Base-by-base conservation (phyloP, 2,797 vertebrate genomes). In the Notolabrus celidotus region DNA sequence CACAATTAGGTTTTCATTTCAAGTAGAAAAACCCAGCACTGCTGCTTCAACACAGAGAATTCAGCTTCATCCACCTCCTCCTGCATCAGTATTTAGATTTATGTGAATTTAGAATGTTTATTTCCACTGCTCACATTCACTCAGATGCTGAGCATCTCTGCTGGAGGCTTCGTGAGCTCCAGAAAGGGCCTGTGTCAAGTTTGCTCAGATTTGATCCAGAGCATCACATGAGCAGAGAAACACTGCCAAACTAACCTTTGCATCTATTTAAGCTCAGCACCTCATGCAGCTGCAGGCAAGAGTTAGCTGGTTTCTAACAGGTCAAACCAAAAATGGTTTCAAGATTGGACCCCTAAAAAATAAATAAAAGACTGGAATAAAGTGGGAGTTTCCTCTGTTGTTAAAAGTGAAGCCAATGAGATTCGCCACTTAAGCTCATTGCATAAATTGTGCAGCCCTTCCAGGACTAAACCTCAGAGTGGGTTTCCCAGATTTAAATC, bases 31-130 rank as follows among this genome's bases (percentile, higher is more conserved):
- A 53, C 23, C 33, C 41, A 22, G 38, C 41, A 5, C 29, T 46
- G 29, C 60, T 27, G 50, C 46, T 23, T 17, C 42, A 31, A 27
- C 23, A 29, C 3, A 11, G 22, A 23, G 60, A 22, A 20, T 45
- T 12, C 15, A 4, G 46, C 67, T 34, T 50, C 64, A 45, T 20
- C 76, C 53, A 20, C 55, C 42, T 71, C 39, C 49, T 25, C 16
- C 52, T 22, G 52, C 70, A 73, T 59, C 67, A 70, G 56, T 33
- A 54, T 78, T 72, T 41, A 77, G 73, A 77, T 77, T 79, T 61
- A 67, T 72, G 61, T 69, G 71, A 69, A 72, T 67, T 66, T 69
- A 52, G 60, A 71, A 71, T 34, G 55, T 80, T 61, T 61, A 50
- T 83, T 67, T 63, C 57, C 56, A 52, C 50, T 38, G 27, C 23